Evolutionary conservation across 53 echinoderm and acorn worm genomes (phyloP).

Genomic region (Echinometra lucunter): DNA sequence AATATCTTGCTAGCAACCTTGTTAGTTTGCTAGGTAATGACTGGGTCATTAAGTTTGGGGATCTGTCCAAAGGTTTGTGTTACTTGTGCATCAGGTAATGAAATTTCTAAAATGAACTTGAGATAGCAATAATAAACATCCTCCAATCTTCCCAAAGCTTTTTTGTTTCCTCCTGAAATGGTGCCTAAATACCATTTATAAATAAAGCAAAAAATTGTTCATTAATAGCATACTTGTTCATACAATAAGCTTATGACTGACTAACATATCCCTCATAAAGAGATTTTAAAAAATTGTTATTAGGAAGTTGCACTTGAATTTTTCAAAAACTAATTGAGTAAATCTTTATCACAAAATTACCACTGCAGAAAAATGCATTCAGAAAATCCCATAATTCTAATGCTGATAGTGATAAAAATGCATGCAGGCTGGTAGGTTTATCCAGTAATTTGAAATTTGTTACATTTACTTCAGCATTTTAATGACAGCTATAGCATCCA

Average conservation of each 20-base stretch:
- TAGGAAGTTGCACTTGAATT: too few relatives aligned
- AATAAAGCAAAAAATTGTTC: too few relatives aligned
- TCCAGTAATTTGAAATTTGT: background rate
- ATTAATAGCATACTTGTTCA: too few relatives aligned
- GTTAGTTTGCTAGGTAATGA: background rate
- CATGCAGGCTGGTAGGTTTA: background rate
- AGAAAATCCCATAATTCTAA: background rate
- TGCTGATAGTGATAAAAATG: background rate
- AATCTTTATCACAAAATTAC: background rate
- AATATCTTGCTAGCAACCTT: background rate
- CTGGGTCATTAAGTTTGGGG: background rate
- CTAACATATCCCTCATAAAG: too few relatives aligned
- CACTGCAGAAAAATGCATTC: too few relatives aligned
- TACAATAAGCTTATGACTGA: too few relatives aligned
- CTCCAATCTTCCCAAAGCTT: background rate
- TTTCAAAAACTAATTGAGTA: too few relatives aligned
- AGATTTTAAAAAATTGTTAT: too few relatives aligned
- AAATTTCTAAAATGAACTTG: background rate
- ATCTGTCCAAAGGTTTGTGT: background rate
- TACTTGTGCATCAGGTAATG: background rate
- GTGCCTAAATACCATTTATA: too few relatives aligned
- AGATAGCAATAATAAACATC: background rate
- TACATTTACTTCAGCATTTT: background rate
- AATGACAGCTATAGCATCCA: background rate
- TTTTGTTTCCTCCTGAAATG: background rate